Percentiles rank a stretch among this genome's conserved stretches.
Conservation (phyloP, 1,140 invertebrate genomes). For the Macrosteles quadrilineatus region DNA sequence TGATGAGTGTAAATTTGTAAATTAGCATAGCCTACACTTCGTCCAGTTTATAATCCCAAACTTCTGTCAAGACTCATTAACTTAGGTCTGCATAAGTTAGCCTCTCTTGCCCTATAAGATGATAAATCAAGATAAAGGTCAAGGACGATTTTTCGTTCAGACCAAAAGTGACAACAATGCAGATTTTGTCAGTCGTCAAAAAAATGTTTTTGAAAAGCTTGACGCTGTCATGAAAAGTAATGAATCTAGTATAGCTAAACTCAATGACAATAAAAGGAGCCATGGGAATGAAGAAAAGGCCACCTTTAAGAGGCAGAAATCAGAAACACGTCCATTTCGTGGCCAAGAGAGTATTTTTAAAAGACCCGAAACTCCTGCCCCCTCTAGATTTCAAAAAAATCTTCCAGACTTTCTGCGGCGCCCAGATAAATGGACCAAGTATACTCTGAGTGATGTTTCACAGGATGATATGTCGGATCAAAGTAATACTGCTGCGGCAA, state of each 20-base stretch:
- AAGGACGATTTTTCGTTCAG: slow-evolving; percentile 10
- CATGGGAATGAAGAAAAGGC: neutral
- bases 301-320: slow-evolving; percentile 35
- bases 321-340: slow-evolving; percentile 59
- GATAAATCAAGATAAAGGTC: too few species aligned
- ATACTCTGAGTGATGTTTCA: slow-evolving; percentile 69
- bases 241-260: neutral
- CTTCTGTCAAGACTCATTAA: too few species aligned
- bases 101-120: too few species aligned
- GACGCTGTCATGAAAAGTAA: slow-evolving; percentile 24
- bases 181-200: slow-evolving; percentile 36
- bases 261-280: neutral
- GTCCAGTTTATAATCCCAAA: too few species aligned
- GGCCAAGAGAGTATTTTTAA: slow-evolving; percentile 78
- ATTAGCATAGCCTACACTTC: too few species aligned
- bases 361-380: slow-evolving; percentile 60
- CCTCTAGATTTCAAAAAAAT: slow-evolving; percentile 44
- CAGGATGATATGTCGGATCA: slow-evolving; percentile 70
- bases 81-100: too few species aligned
- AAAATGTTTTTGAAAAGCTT: slow-evolving; percentile 36
- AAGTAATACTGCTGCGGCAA: slow-evolving; percentile 69
- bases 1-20: too few species aligned
- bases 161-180: slow-evolving; percentile 18
- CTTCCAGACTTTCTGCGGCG: slow-evolving; percentile 70
- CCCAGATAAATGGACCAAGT: slow-evolving; percentile 76